Percentiles rank a stretch among this genome's conserved stretches.
Conservation (phyloP, 2,888 invertebrate species). For the Parnassius orleans region DNA sequence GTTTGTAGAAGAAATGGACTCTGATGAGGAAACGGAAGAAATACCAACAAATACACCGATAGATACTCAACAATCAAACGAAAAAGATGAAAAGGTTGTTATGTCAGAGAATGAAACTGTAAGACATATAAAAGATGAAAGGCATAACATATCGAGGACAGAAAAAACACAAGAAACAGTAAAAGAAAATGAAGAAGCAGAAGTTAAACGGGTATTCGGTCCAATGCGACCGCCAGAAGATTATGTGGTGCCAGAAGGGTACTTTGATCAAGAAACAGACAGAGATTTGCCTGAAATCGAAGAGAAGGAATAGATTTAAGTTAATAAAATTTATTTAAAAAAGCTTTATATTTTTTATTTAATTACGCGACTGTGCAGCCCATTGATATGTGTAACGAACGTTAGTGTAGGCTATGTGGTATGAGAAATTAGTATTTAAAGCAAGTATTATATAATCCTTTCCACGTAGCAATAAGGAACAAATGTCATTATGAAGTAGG, state of each 20-base stretch:
- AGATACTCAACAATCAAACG: constrained; percentile 17
- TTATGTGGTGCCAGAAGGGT: constrained; percentile 69
- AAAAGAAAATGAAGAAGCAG: constrained; percentile 26
- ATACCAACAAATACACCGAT: constrained; percentile 22
- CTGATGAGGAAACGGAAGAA: constrained; percentile 51
- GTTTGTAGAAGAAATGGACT: constrained; percentile 78
- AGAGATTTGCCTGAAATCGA: constrained; percentile 71
- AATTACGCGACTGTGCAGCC: neutral
- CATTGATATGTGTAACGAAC: no score
- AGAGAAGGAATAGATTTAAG: constrained; percentile 49
- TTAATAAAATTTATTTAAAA: constrained; percentile 20
- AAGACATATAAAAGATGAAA: constrained; percentile 20
- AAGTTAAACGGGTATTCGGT: constrained; percentile 57
- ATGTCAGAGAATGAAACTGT: constrained; percentile 15
- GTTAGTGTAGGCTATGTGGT: no score
- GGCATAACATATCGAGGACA: constrained; percentile 8
- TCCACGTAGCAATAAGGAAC: no score
- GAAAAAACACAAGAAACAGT: constrained; percentile 20
- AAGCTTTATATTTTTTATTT: constrained; percentile 19
- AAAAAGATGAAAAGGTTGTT: constrained; percentile 22
- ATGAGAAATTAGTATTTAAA: no score
- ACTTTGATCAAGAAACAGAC: constrained; percentile 67
- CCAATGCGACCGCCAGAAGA: constrained; percentile 75
- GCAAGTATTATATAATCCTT: no score
- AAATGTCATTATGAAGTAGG: no score